Evolutionary conservation across 2,113 vertebrate genomes (phyloP).

Genomic region (Anarrhichthys ocellatus): DNA sequence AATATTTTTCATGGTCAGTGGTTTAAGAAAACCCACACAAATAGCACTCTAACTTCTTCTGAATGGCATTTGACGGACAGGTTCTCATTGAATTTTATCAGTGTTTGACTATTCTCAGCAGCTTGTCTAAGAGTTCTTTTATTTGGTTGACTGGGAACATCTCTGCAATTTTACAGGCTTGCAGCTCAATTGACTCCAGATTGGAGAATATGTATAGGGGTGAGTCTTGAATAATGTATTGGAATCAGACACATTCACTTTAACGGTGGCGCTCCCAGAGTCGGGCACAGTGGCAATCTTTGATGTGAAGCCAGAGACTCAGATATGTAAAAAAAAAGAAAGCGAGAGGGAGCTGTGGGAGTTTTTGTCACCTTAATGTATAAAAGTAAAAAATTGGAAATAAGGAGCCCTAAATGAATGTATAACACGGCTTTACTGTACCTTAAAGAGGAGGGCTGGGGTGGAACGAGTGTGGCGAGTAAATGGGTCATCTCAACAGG

Average conservation of each 20-base stretch:
- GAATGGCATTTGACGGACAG: constrained; percentile 25
- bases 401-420: constrained; percentile 22
- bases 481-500: background rate
- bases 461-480: background rate
- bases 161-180: constrained; percentile 41
- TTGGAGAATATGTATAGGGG: constrained; percentile 69
- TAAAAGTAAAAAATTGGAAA: constrained; percentile 50
- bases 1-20: constrained; percentile 37
- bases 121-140: constrained; percentile 26
- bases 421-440: constrained; percentile 32
- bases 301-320: constrained; percentile 69
- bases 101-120: constrained; percentile 36
- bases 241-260: constrained; percentile 48
- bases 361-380: constrained; percentile 61
- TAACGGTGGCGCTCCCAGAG: constrained; percentile 44
- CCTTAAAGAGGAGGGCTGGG: constrained; percentile 13
- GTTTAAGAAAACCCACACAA: constrained; percentile 20
- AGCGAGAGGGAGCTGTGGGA: constrained; percentile 49
- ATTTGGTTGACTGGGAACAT: constrained; percentile 54
- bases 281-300: constrained; percentile 55
- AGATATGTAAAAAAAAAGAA: constrained; percentile 44
- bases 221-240: constrained; percentile 73
- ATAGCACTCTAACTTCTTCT: background rate
- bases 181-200: constrained; percentile 63
- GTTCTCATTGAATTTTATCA: constrained; percentile 28